Evolutionary conservation across 2,888 invertebrate genomes (phyloP).

Genomic region (Trachelus stipa): DNA sequence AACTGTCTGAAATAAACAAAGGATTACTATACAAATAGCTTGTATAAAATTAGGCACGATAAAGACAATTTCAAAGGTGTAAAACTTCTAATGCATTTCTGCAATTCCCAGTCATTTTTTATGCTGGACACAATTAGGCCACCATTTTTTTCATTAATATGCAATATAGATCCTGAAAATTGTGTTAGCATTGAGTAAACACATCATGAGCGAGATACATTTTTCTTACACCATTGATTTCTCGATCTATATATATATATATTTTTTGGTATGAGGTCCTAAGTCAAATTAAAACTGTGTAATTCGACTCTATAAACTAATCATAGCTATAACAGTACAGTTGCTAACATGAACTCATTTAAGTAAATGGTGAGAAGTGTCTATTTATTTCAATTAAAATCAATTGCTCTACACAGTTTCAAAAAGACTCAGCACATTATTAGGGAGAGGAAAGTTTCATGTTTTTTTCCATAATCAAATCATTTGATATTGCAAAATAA

Average conservation of each 20-base stretch:
- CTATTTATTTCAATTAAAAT: not conserved
- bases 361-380: not conserved
- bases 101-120: conserved; percentile 16
- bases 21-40: conserved; percentile 54
- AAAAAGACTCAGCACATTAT: not conserved
- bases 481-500: not conserved
- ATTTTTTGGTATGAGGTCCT: not conserved
- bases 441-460: not conserved
- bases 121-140: conserved; percentile 16
- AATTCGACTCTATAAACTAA: not conserved
- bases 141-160: conserved; percentile 13
- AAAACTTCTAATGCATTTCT: conserved; percentile 46
- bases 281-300: conserved; percentile 2
- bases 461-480: not conserved
- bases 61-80: conserved; percentile 54
- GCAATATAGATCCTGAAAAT: conserved; percentile 10
- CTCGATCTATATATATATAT: conserved; percentile 21
- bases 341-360: not conserved
- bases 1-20: conserved; percentile 66
- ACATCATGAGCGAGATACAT: conserved; percentile 26
- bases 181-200: conserved; percentile 25
- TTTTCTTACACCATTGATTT: conserved; percentile 63
- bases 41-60: not conserved
- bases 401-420: not conserved
- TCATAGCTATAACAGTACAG: not conserved